A percentile compares a stretch with the other conserved stretches of the same genome.
phyloP scores from a whole-genome alignment of 2,113 vertebrate species.

The Orcinus orca region DNA sequence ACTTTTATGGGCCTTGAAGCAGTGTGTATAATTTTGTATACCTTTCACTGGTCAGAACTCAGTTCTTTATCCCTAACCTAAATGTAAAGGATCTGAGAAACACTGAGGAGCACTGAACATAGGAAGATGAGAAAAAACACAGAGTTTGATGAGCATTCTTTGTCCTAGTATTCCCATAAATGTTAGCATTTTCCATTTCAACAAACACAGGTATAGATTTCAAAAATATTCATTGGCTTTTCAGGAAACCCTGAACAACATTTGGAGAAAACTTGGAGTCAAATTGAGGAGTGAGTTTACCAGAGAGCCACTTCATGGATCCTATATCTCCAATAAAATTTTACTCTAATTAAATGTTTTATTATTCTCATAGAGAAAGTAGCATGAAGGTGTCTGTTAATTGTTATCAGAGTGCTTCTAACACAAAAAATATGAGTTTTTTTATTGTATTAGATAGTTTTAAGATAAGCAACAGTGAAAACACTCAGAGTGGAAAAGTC shows the following conservation, averaged over 20 bases:
- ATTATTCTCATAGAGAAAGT: neutral
- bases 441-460: neutral
- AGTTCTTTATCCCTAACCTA: neutral
- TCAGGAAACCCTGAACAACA: neutral
- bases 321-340: neutral
- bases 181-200: neutral
- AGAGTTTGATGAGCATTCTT: neutral
- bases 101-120: neutral
- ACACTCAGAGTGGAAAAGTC: neutral
- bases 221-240: neutral
- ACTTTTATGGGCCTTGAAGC: neutral
- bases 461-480: neutral
- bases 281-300: neutral
- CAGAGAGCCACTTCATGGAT: neutral
- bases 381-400: neutral
- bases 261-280: neutral
- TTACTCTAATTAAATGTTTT: neutral
- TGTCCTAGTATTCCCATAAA: neutral
- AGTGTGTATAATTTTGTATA: neutral
- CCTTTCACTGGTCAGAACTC: neutral
- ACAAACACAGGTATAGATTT: neutral
- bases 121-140: neutral
- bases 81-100: neutral
- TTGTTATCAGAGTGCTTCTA: neutral
- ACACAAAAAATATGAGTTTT: neutral